These are phyloP conservation scores for Chorisops tibialis DNA, from an alignment of 2,888 invertebrate genomes.

Conservation along the genomic window DNA sequence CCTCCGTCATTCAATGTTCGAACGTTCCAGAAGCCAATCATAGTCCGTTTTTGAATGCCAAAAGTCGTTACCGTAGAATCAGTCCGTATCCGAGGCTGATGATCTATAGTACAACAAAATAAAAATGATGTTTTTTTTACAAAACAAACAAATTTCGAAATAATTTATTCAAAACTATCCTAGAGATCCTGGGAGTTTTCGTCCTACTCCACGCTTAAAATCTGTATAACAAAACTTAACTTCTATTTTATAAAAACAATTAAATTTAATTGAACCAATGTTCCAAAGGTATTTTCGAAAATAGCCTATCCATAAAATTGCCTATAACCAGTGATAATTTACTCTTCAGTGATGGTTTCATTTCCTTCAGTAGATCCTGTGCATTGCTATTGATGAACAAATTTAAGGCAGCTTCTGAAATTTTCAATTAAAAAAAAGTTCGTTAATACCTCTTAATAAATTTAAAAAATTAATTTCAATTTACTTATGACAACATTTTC, in stretches of 20 bases:
- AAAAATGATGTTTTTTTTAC: too few species aligned
- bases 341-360: conserved; percentile 78
- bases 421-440: not conserved
- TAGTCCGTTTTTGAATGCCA: too few species aligned
- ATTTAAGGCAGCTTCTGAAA: conserved; percentile 77
- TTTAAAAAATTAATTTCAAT: conserved; percentile 43
- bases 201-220: not conserved
- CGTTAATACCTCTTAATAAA: conserved; percentile 68
- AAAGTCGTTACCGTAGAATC: too few species aligned
- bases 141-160: conserved; percentile 10
- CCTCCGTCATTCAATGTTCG: too few species aligned
- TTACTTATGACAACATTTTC: conserved; percentile 77
- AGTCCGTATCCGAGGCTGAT: too few species aligned
- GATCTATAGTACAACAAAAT: too few species aligned
- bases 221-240: not conserved
- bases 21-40: too few species aligned
- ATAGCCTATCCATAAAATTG: conserved; percentile 70
- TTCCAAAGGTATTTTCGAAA: conserved; percentile 73
- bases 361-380: conserved; percentile 78
- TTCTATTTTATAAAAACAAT: not conserved
- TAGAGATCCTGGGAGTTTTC: not conserved
- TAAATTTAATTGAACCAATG: conserved; percentile 59
- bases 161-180: conserved; percentile 11
- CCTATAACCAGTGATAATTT: conserved; percentile 74
- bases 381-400: conserved; percentile 83